Conservation (phyloP, 2,888 invertebrate species). For the Lithosia quadra region DNA sequence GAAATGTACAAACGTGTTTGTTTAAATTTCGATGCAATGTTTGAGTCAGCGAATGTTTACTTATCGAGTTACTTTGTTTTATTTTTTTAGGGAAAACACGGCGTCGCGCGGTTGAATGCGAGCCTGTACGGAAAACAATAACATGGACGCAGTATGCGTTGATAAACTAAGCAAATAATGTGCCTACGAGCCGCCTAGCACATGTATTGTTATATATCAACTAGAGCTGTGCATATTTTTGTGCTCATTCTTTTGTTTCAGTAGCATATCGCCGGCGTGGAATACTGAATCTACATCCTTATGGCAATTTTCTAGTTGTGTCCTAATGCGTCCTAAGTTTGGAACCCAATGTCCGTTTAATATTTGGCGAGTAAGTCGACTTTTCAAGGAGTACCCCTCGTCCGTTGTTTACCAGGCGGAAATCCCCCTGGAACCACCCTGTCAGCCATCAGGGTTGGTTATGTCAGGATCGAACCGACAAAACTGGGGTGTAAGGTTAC, state of each 20-base stretch:
- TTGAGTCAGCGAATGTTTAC: conserved; percentile 68
- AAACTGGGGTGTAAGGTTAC: too few relatives aligned
- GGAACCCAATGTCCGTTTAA: too few relatives aligned
- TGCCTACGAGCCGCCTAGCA: conserved; percentile 39
- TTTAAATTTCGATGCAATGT: conserved; percentile 44
- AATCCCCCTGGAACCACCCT: too few relatives aligned
- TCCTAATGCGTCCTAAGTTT: too few relatives aligned
- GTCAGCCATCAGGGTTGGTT: too few relatives aligned
- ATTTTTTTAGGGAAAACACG: conserved; percentile 73
- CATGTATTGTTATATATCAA: conserved; percentile 11
- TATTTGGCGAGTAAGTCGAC: too few relatives aligned
- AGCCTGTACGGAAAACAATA: conserved; percentile 53
- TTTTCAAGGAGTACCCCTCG: too few relatives aligned
- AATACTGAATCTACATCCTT: too few relatives aligned
- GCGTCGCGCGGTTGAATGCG: conserved; percentile 51
- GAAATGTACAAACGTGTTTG: conserved; percentile 43
- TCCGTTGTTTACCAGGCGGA: too few relatives aligned
- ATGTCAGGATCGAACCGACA: too few relatives aligned
- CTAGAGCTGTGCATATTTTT: conserved; percentile 1
- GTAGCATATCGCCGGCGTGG: background rate
- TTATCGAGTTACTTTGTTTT: conserved; percentile 72
- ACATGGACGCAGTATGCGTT: conserved; percentile 36
- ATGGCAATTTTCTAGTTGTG: too few relatives aligned
- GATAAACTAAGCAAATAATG: conserved; percentile 50
- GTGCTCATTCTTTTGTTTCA: background rate